Conservation (phyloP, 1,140 invertebrate species). For the Gryllus bimaculatus region DNA sequence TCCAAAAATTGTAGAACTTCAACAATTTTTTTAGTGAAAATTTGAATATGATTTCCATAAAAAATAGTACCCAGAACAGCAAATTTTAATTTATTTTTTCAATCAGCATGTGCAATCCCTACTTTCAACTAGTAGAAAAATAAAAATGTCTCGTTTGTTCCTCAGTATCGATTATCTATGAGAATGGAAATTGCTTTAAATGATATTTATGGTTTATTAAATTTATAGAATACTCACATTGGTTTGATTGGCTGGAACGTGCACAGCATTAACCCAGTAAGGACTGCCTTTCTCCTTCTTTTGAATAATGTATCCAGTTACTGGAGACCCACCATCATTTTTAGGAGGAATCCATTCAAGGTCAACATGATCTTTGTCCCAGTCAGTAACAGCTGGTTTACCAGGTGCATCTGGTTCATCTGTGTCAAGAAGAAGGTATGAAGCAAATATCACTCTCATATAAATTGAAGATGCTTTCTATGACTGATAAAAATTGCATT, state of each 20-base stretch:
- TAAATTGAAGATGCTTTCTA: background rate
- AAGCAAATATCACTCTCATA: background rate
- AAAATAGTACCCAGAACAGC: too few species aligned
- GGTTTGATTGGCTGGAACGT: constrained; percentile 69
- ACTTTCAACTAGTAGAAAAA: too few species aligned
- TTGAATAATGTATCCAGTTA: constrained; percentile 89
- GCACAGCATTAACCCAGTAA: constrained; percentile 81
- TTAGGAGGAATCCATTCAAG: constrained; percentile 79
- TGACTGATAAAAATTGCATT: too few species aligned
- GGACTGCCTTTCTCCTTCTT: constrained; percentile 90
- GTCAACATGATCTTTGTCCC: constrained; percentile 89
- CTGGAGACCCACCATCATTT: constrained; percentile 80
- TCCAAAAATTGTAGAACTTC: too few species aligned
- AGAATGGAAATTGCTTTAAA: too few species aligned
- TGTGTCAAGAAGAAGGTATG: constrained; percentile 28
- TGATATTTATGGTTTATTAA: background rate
- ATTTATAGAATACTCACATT: constrained; percentile 36
- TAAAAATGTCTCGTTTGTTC: too few species aligned
- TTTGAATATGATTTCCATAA: too few species aligned
- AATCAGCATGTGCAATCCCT: too few species aligned
- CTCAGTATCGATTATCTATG: too few species aligned
- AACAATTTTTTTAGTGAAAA: too few species aligned
- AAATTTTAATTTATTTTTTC: too few species aligned
- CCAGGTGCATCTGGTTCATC: constrained; percentile 88
- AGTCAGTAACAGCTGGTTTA: constrained; percentile 78